Percentiles rank a stretch among this genome's conserved stretches.
These are phyloP conservation scores for Diorhabda sublineata DNA, from an alignment of 1,140 invertebrate species.

Conservation along the genomic window DNA sequence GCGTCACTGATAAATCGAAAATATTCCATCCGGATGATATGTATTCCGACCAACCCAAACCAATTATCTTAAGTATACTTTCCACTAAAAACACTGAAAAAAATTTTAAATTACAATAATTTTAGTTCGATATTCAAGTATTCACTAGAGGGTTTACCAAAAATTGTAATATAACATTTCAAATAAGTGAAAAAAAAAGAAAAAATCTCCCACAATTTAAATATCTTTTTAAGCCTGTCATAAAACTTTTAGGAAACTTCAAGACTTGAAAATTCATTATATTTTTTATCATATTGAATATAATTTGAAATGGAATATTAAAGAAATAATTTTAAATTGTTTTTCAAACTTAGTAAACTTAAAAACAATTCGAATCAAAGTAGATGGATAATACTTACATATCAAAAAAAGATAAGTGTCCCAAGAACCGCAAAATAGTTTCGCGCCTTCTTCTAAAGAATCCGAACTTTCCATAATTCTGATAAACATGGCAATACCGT, in stretches of 20 bases:
- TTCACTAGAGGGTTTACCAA: too few species aligned
- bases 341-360: not conserved
- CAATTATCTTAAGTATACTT: constrained; percentile 70
- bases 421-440: constrained; percentile 66
- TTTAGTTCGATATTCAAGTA: too few species aligned
- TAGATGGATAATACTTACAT: constrained; percentile 51
- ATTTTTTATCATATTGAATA: not conserved
- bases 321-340: not conserved
- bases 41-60: constrained; percentile 66
- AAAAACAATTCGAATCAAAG: not conserved
- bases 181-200: too few species aligned
- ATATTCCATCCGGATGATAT: constrained; percentile 83
- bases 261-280: not conserved
- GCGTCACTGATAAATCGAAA: constrained; percentile 74
- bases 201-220: too few species aligned
- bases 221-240: too few species aligned
- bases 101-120: constrained; percentile 21
- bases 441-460: constrained; percentile 56
- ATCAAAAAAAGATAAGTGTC: constrained; percentile 68
- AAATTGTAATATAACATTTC: too few species aligned
- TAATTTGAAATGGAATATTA: not conserved
- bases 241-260: too few species aligned
- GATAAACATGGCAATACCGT: constrained; percentile 65
- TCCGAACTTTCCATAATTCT: constrained; percentile 51
- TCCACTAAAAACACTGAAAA: constrained; percentile 69